Evolutionary conservation across 2,797 vertebrate species (phyloP).

Genomic region (Sphaeramia orbicularis): DNA sequence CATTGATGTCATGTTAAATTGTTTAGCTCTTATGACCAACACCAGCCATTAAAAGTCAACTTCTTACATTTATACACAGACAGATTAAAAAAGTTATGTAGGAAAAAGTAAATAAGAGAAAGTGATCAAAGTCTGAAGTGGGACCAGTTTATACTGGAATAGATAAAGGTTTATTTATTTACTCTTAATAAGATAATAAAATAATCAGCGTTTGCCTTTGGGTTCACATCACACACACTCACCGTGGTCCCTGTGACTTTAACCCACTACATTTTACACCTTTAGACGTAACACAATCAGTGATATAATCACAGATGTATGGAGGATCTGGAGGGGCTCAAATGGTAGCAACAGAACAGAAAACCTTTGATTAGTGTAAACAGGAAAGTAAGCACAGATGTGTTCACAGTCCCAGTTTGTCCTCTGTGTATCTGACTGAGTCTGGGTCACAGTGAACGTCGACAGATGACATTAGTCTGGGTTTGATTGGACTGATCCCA

Average conservation of each 20-base stretch:
- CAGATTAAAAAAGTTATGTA: too few species aligned
- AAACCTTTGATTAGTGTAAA: constrained; percentile 56
- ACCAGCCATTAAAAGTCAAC: too few species aligned
- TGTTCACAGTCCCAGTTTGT: constrained; percentile 27
- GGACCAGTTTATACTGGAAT: background rate
- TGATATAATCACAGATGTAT: constrained; percentile 16
- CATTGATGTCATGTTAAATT: too few species aligned
- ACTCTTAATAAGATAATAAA: background rate
- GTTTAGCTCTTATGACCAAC: too few species aligned
- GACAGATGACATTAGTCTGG: constrained; percentile 26
- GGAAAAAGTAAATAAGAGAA: background rate
- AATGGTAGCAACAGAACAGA: constrained; percentile 45
- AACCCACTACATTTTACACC: constrained; percentile 6
- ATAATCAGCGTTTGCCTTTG: background rate
- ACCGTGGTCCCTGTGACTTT: too few species aligned
- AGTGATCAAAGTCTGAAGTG: too few species aligned
- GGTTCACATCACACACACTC: background rate
- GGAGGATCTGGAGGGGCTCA: background rate
- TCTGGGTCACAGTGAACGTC: constrained; percentile 15
- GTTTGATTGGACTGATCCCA: background rate
- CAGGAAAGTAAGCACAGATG: constrained; percentile 51
- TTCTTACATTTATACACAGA: too few species aligned
- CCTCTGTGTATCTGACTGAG: constrained; percentile 27
- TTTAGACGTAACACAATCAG: constrained; percentile 1
- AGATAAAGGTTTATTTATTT: background rate